Conservation (phyloP, 1,140 invertebrate species). For the Luehdorfia chinensis region DNA sequence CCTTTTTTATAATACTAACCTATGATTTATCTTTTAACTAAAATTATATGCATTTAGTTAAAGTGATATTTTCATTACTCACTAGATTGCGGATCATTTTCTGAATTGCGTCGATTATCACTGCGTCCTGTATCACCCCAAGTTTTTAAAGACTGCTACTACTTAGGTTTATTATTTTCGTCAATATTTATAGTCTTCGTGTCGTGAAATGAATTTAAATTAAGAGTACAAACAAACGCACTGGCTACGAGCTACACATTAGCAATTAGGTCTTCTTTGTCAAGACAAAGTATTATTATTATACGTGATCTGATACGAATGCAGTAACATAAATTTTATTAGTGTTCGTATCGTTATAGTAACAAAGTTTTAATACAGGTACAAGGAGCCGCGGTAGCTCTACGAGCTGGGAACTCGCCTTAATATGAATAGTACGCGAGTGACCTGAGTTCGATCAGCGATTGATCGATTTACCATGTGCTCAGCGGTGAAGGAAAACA, state of each 20-base stretch:
- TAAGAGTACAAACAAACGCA: constrained; percentile 49
- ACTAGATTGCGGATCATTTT: constrained; percentile 66
- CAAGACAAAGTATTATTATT: constrained; percentile 29
- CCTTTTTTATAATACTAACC: too few relatives aligned
- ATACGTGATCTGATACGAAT: constrained; percentile 38
- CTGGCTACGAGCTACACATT: constrained; percentile 50
- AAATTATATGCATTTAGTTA: too few relatives aligned
- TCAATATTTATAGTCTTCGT: constrained; percentile 52
- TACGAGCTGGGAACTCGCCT: too few relatives aligned
- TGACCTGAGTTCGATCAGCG: too few relatives aligned
- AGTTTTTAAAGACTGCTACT: constrained; percentile 35
- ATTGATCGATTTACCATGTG: too few relatives aligned
- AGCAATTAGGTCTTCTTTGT: constrained; percentile 60
- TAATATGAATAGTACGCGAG: too few relatives aligned
- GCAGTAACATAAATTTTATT: too few relatives aligned
- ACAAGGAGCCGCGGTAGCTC: too few relatives aligned
- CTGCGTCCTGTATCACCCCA: constrained; percentile 10
- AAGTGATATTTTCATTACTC: constrained; percentile 31
- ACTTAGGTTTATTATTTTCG: constrained; percentile 42
- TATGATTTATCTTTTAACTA: too few relatives aligned
- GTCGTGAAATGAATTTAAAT: constrained; percentile 71
- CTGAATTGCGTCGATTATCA: constrained; percentile 14
- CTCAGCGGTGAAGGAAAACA: too few relatives aligned
- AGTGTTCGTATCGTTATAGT: too few relatives aligned
- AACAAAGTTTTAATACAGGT: too few relatives aligned